Base-by-base conservation (phyloP, 2,888 invertebrate genomes). In the Limulus polyphemus region DNA sequence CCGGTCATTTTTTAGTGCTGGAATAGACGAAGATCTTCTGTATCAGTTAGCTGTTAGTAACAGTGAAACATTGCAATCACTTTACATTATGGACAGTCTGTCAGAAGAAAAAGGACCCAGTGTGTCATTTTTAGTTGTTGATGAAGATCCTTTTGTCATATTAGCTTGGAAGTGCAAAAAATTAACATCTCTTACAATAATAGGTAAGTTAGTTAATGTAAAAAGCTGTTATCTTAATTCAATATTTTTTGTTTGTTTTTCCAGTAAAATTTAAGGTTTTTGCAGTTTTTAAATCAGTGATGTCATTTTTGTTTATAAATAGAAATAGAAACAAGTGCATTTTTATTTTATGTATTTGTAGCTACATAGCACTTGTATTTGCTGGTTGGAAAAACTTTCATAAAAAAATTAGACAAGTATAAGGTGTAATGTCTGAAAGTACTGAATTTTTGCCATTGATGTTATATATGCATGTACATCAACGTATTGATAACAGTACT, bases 1-100 rank as follows among this genome's bases (percentile, higher is more conserved):
- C 58, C 83, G 85, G 72, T 84, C 84, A 61, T 81, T 87, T 69
- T 88, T 87, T 77, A 63, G 61, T 2, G 87, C 87, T 75, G 83
- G 84, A 75, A 77, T 84, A 58, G 83, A 83, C 71, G 72, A 79
- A 63, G 75, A 78, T 54, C 80, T 82, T 49, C 75, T 85, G 56
- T 79, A 81, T 71, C 74, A 75, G 65, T 75, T 85, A 64, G 79
- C 82, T 10, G 73, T 73, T 52, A 79, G 79, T 76, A 82, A 82
- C 72, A 71, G 75, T 46, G 73, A 77, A n/a, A 62, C 59, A 49
- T 49, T 64, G 10, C 48, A 49, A 4, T 59, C 64, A 11, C 13
- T 57, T 7, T 55, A 55, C 14, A 49, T 64, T 32, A 52, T 62
- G 16, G 62, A 59, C 16, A 14, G 55, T 14, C 32, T 32, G 32